These are phyloP conservation scores for Emydocephalus ijimae DNA, from an alignment of 2,113 vertebrate species.

Conservation along the genomic window DNA sequence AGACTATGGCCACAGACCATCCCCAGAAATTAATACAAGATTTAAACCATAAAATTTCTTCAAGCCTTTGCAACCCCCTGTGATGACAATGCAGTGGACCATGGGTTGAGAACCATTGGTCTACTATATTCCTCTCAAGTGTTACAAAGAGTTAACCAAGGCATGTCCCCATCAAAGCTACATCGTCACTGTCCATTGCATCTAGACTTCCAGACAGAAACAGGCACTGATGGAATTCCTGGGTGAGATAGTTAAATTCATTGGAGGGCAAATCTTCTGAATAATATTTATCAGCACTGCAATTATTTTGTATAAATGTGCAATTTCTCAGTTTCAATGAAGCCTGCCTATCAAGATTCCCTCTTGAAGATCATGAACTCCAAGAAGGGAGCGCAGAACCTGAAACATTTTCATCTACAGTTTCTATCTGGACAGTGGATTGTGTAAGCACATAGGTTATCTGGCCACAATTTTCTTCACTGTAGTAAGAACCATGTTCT, in stretches of 20 bases:
- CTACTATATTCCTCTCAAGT: neutral
- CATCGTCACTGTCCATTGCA: neutral
- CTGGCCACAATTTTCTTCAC: neutral
- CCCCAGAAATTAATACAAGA: neutral
- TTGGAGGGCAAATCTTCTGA: neutral
- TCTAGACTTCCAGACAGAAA: neutral
- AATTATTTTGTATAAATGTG: neutral
- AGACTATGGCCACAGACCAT: neutral
- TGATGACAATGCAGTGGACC: neutral
- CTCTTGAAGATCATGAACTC: neutral
- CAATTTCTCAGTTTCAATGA: neutral
- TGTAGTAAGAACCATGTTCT: neutral
- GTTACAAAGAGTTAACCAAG: neutral
- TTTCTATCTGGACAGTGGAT: neutral
- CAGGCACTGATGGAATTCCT: neutral
- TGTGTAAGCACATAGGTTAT: neutral
- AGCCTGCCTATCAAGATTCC: neutral
- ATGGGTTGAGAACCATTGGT: neutral
- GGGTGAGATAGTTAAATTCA: neutral
- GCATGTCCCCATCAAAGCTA: neutral
- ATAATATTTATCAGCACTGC: neutral
- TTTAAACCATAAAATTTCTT: neutral
- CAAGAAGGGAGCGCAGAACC: neutral
- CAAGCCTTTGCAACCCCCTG: neutral
- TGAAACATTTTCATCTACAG: neutral